phyloP scores from a whole-genome alignment of 2,888 invertebrate genomes.

The Rhimphoctona megacephalus region DNA sequence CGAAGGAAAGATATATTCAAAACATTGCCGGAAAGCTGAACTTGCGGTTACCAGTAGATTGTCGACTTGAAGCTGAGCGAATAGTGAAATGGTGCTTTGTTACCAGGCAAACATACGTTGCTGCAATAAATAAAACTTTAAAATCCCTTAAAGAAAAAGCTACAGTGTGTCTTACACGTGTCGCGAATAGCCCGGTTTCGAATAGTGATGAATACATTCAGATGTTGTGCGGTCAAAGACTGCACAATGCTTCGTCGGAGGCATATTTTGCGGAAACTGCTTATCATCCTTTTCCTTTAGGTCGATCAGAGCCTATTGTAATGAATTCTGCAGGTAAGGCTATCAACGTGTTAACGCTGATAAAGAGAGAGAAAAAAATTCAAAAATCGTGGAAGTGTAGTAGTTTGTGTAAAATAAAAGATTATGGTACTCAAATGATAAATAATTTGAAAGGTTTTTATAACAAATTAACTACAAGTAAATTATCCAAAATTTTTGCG shows the following conservation, averaged over 20 bases:
- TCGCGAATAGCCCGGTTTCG: neutral
- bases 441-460: conserved; percentile 30
- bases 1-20: conserved; percentile 26
- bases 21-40: neutral
- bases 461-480: neutral
- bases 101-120: conserved; percentile 3
- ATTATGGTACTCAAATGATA: neutral
- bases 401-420: conserved; percentile 23
- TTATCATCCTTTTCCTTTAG: conserved; percentile 14
- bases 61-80: conserved; percentile 36
- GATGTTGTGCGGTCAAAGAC: conserved; percentile 11
- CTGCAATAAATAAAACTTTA: conserved; percentile 5
- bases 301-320: conserved; percentile 23
- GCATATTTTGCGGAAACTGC: conserved; percentile 19
- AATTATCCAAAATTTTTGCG: neutral
- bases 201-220: conserved; percentile 6
- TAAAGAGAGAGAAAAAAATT: conserved; percentile 3
- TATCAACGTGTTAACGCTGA: conserved; percentile 40
- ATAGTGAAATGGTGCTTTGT: conserved; percentile 27
- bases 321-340: conserved; percentile 35
- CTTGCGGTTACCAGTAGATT: neutral
- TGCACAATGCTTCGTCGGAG: conserved; percentile 24
- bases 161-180: conserved; percentile 30
- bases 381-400: conserved; percentile 24
- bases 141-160: conserved; percentile 14